phyloP scores from a whole-genome alignment of 2,113 vertebrate species.

The Holacanthus passer region DNA sequence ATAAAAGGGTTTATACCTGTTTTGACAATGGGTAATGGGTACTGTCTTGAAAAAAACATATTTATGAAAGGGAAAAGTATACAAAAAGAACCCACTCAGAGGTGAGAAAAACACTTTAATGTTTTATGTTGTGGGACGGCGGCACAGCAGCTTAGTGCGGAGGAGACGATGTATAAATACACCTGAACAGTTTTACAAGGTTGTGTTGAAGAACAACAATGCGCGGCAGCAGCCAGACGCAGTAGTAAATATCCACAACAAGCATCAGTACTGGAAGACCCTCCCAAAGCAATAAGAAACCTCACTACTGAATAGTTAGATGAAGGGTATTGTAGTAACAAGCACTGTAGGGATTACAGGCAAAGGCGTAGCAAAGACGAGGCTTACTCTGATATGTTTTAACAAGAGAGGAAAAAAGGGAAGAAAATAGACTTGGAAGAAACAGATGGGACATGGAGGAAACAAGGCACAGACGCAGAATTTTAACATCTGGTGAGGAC shows the following conservation, averaged over 20 bases:
- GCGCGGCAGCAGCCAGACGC: constrained; percentile 30
- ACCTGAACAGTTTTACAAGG: constrained; percentile 72
- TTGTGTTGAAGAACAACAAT: constrained; percentile 55
- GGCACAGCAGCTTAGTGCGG: constrained; percentile 26
- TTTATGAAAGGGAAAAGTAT: constrained; percentile 32
- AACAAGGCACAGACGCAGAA: constrained; percentile 22
- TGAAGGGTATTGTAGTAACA: constrained; percentile 68
- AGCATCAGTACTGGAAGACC: constrained; percentile 35
- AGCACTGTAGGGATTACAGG: constrained; percentile 67
- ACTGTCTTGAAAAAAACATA: constrained; percentile 26
- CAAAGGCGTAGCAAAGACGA: constrained; percentile 49
- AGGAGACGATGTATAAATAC: constrained; percentile 68
- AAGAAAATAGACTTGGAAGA: constrained; percentile 35
- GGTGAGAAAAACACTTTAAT: constrained; percentile 72
- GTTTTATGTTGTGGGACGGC: constrained; percentile 70
- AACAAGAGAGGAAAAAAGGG: constrained; percentile 43
- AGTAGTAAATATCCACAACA: constrained; percentile 70
- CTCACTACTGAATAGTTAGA: constrained; percentile 63
- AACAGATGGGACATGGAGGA: constrained; percentile 22
- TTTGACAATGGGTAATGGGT: constrained; percentile 46
- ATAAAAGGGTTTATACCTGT: constrained; percentile 27
- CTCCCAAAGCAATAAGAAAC: constrained; percentile 62
- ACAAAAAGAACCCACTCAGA: constrained; percentile 46
- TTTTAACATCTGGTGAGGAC: constrained; percentile 46
- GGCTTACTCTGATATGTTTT: constrained; percentile 60